A percentile compares a stretch with the other conserved stretches of the same genome.
These are phyloP conservation scores for Apoderus coryli DNA, from an alignment of 2,888 invertebrate genomes.

Conservation along the genomic window DNA sequence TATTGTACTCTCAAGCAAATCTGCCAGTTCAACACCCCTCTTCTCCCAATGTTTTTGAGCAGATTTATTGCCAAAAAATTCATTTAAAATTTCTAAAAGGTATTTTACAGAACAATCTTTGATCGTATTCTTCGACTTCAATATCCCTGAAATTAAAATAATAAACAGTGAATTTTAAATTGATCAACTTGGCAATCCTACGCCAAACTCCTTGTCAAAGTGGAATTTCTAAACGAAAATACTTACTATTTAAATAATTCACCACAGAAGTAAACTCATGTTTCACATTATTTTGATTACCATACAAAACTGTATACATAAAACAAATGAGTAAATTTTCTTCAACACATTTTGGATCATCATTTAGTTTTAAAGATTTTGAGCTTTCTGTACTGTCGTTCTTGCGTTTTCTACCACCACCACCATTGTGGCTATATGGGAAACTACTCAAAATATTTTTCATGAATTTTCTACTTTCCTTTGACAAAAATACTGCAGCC, in stretches of 20 bases:
- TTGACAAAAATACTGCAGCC: conserved; percentile 33
- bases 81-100: conserved; percentile 18
- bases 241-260: conserved; percentile 37
- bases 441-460: conserved; percentile 42
- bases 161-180: conserved; percentile 3
- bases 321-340: conserved; percentile 41
- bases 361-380: conserved; percentile 30
- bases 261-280: conserved; percentile 32
- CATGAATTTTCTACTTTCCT: conserved; percentile 39
- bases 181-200: not conserved
- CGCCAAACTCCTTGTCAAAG: too few relatives aligned
- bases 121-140: conserved; percentile 15
- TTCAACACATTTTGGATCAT: conserved; percentile 33
- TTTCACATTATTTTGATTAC: conserved; percentile 30
- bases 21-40: conserved; percentile 18
- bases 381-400: conserved; percentile 30
- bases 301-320: conserved; percentile 37
- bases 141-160: conserved; percentile 14
- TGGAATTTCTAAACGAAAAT: too few relatives aligned
- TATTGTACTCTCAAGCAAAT: conserved; percentile 18
- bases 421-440: conserved; percentile 39
- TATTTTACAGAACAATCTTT: conserved; percentile 15
- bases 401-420: conserved; percentile 22
- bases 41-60: conserved; percentile 20
- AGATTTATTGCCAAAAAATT: conserved; percentile 19